These are phyloP conservation scores for Drosophila lacertosa DNA, from an alignment of 1,140 invertebrate species.

Conservation along the genomic window DNA sequence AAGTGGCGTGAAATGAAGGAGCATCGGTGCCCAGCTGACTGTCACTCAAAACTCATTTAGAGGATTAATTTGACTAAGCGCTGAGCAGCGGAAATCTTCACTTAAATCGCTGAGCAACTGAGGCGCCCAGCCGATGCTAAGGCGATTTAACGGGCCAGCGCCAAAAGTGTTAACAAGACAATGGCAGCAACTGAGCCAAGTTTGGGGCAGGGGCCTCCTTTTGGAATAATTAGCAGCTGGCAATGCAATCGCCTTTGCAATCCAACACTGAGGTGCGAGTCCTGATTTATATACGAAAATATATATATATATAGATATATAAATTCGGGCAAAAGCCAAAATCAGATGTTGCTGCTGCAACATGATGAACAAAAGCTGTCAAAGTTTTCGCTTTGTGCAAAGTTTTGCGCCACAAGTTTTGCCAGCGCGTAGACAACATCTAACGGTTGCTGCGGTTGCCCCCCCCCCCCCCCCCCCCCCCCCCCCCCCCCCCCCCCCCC, in stretches of 20 bases:
- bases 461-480: neutral
- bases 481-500: neutral
- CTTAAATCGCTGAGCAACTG: constrained; percentile 1
- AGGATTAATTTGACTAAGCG: constrained; percentile 71
- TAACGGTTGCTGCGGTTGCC: constrained; percentile 28
- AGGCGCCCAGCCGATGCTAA: constrained; percentile 28
- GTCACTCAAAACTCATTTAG: constrained; percentile 67
- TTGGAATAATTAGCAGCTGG: constrained; percentile 52
- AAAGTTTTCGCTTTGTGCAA: constrained; percentile 64
- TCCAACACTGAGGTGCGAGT: constrained; percentile 30
- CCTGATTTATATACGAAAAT: constrained; percentile 53
- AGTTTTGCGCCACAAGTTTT: constrained; percentile 67
- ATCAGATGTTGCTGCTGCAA: constrained; percentile 44
- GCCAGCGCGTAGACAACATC: constrained; percentile 50
- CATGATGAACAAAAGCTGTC: constrained; percentile 34
- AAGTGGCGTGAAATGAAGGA: constrained; percentile 46
- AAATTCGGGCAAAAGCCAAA: constrained; percentile 26
- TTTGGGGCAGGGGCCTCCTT: neutral
- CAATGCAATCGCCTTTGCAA: constrained; percentile 23
- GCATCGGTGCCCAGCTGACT: constrained; percentile 30
- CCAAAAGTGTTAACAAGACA: constrained; percentile 35
- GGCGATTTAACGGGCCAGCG: constrained; percentile 56
- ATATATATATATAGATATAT: too few relatives aligned
- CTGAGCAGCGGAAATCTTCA: constrained; percentile 17
- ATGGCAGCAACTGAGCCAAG: constrained; percentile 15